These are phyloP conservation scores for Labroides dimidiatus DNA, from an alignment of 2,797 vertebrate species.

Conservation along the genomic window DNA sequence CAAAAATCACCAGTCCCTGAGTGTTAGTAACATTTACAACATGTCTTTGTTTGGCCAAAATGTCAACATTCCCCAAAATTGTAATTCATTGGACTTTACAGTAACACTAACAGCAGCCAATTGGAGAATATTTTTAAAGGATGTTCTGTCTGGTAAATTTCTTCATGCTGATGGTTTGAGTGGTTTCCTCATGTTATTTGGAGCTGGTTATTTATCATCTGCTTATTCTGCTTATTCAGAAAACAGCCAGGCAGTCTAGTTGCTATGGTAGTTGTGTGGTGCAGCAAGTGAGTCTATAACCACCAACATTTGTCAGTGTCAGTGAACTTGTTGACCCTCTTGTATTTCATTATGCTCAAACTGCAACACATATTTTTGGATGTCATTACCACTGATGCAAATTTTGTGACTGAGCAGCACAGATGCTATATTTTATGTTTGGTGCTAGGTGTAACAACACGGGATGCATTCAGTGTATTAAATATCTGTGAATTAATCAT, in stretches of 20 bases:
- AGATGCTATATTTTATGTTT: neutral
- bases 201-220: conserved; percentile 16
- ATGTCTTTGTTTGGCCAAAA: neutral
- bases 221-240: conserved; percentile 3
- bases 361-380: neutral
- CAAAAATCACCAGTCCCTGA: neutral
- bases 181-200: neutral
- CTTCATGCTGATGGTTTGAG: neutral
- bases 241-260: conserved; percentile 9
- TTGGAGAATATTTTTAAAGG: neutral
- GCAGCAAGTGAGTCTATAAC: neutral
- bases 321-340: neutral
- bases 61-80: neutral
- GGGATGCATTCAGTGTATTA: neutral
- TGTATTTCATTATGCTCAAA: neutral
- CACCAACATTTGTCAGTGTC: neutral
- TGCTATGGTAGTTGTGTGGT: neutral
- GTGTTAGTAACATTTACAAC: neutral
- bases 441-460: neutral
- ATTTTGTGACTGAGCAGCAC: conserved; percentile 1
- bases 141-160: neutral
- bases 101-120: neutral
- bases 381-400: neutral
- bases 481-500: neutral
- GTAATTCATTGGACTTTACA: neutral